Evolutionary conservation across 1,140 invertebrate species (phyloP).

Genomic region (Hyles euphorbiae): DNA sequence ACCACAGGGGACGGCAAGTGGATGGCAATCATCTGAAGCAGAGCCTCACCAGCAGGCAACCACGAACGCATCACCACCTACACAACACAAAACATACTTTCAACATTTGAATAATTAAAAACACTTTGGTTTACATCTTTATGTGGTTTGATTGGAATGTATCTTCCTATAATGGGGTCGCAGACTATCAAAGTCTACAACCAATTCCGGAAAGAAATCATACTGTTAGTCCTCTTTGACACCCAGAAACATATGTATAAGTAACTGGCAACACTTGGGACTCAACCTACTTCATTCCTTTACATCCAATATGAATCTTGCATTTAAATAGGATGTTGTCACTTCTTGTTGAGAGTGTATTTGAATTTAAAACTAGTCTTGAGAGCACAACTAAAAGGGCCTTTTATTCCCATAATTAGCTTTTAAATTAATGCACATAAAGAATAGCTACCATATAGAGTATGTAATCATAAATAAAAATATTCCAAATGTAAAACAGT

Average conservation of each 20-base stretch:
- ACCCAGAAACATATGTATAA: conserved; percentile 39
- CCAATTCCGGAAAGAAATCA: conserved; percentile 48
- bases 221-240: conserved; percentile 48
- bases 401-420: too few relatives aligned
- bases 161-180: conserved; percentile 44
- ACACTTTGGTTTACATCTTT: too few relatives aligned
- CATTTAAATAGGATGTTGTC: too few relatives aligned
- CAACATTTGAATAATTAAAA: neutral
- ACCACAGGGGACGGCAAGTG: conserved; percentile 99
- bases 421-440: too few relatives aligned
- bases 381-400: too few relatives aligned
- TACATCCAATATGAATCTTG: too few relatives aligned
- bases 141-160: conserved; percentile 20
- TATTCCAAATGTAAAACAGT: too few relatives aligned
- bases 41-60: conserved; percentile 98
- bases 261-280: conserved; percentile 50
- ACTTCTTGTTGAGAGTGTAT: too few relatives aligned
- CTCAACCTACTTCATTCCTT: conserved; percentile 7
- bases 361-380: too few relatives aligned
- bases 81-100: conserved; percentile 21
- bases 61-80: conserved; percentile 98
- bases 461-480: too few relatives aligned
- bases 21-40: conserved; percentile 99
- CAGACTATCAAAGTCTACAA: conserved; percentile 27
- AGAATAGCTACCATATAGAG: too few relatives aligned